Base-by-base conservation (phyloP, 2,888 invertebrate genomes). In the Chrysolina haemoptera region DNA sequence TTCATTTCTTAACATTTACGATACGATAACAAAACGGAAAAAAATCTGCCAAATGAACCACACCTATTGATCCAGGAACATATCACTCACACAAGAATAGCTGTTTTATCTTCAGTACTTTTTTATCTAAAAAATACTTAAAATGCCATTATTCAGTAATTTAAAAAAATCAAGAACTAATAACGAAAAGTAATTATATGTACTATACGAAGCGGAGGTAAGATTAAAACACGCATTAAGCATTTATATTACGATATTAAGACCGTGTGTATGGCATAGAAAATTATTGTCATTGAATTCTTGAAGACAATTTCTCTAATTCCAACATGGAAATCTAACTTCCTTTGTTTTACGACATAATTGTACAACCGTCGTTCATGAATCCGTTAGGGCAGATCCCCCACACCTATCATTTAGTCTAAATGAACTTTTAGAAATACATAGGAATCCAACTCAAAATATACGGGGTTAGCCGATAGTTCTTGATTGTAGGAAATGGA, bases 241-340 rank as follows among this genome's bases (percentile, higher is more conserved):
- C 53, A 53, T 53, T 53, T 53, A 53, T 53, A 53, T 53, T 20
- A 53, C 18, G 20, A 53, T 53, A 53, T 53, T 53, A 53, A 20
- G 53, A 53, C 53, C 10, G 53, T 53, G 53, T 53, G 53, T 20
- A 20, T 20, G 18, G 53, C 14, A 53, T 53, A 18, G 53, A 18
- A 53, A 53, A 20, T 53, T 16, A 48, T 20, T 53, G 53, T 53
- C 53, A 53, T 53, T 53, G 53, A 20, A 12, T 53, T 53, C 16
- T 53, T 12, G 43, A 43, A 1, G 18, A 53, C 20, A 53, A 53
- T 53, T 53, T 53, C 53, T 53, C 20, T 53, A 53, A 53, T 20
- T 53, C 53, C 53, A 53, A 53, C 53, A 53, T 53, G 53, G 20
- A 53, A 20, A 53, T 53, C 11, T 18, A 53, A 53, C 53, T 53